These are phyloP conservation scores for Mylabris phalerata DNA, from an alignment of 1,140 invertebrate species.

Conservation along the genomic window DNA sequence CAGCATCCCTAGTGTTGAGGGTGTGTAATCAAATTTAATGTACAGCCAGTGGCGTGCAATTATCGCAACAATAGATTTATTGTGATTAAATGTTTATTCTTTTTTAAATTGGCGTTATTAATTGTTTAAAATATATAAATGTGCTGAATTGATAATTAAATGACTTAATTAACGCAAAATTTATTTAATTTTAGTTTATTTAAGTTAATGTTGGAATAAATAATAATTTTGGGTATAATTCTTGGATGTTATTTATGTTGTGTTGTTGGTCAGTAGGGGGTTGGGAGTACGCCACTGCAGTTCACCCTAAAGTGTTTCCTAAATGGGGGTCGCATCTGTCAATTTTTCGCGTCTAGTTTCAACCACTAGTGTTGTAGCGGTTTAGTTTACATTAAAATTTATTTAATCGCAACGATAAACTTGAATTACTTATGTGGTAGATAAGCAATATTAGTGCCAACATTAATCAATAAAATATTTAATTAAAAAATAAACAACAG, in stretches of 20 bases:
- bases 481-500: neutral
- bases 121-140: no score
- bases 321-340: slow-evolving; percentile 41
- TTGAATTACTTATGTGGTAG: neutral
- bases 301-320: slow-evolving; percentile 30
- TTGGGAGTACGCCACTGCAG: slow-evolving; percentile 26
- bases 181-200: no score
- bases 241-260: no score
- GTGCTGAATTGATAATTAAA: no score
- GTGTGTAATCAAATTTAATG: slow-evolving; percentile 12
- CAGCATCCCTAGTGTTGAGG: slow-evolving; percentile 15
- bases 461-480: neutral
- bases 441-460: neutral
- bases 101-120: no score
- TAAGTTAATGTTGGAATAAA: no score
- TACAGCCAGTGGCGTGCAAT: slow-evolving; percentile 10
- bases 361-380: slow-evolving; percentile 25
- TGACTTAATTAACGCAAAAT: no score
- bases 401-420: neutral
- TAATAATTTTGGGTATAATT: neutral
- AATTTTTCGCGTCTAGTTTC: slow-evolving; percentile 37
- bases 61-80: no score
- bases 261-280: no score
- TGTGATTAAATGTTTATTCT: no score
- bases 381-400: slow-evolving; percentile 24